Evolutionary conservation across 2,888 invertebrate species (phyloP).

Genomic region (Agrenia bidenticulata): DNA sequence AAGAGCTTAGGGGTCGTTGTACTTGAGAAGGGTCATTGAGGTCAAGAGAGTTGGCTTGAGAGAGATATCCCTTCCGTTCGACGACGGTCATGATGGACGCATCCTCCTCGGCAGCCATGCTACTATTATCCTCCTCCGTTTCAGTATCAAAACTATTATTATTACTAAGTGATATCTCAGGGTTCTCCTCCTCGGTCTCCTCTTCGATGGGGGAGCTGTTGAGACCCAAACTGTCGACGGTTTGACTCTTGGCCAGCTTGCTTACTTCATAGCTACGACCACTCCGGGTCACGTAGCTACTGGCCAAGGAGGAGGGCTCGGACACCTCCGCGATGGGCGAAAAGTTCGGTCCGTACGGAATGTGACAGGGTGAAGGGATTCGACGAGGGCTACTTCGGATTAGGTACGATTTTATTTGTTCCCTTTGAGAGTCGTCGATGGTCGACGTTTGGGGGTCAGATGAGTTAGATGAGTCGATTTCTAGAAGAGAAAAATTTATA

Average conservation of each 20-base stretch:
- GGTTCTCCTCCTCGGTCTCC: background rate
- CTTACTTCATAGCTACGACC: background rate
- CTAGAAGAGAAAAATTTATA: no score
- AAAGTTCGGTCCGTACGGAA: background rate
- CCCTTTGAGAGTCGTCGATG: background rate
- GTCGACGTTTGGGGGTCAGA: no score
- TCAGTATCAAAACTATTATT: constrained; percentile 20
- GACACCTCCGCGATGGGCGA: constrained; percentile 14
- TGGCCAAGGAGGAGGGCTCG: constrained; percentile 9
- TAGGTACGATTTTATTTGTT: background rate
- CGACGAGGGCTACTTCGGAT: constrained; percentile 9
- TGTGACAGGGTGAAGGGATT: constrained; percentile 7
- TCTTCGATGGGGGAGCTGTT: constrained; percentile 10
- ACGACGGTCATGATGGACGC: constrained; percentile 10
- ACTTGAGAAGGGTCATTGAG: background rate
- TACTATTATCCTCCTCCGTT: constrained; percentile 8
- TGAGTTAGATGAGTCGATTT: background rate
- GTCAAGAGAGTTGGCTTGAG: background rate
- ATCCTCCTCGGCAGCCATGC: constrained; percentile 10
- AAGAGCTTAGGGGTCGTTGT: no score
- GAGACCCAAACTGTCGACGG: constrained; percentile 1
- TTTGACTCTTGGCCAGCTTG: constrained; percentile 1
- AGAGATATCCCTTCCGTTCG: background rate
- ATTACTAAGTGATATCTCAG: background rate
- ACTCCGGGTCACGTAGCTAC: constrained; percentile 11